Evolutionary conservation across 1,140 invertebrate species (phyloP), one percentile per base, ranked within the genome.

Genomic region (Pseudomyrmex cubaensis): DNA sequence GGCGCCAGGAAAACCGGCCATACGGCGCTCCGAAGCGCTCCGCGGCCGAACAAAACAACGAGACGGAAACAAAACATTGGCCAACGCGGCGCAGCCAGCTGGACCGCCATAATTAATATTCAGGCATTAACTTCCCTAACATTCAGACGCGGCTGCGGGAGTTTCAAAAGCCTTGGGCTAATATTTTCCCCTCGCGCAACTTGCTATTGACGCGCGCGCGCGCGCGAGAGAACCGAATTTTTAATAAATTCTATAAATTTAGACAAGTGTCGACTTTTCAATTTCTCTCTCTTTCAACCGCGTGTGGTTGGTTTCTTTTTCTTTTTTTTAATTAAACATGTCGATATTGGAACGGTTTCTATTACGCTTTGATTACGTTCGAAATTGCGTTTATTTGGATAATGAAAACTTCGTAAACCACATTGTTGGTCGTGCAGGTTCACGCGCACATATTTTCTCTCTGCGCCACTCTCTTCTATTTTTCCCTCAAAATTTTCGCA

Each of bases 61-160:
- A 86, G 59, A 77, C 61, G 84, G 77, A 90, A 89, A 90, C 86
- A 91, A 90, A 90, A 91, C 87, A 90, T 69, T 74, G 86, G 80
- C 69, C 66, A 80, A 70, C 64, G 80, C 80, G 85, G 80, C 80
- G 85, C 86, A 87, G 87, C 80, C 83, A 69, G 80, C 89, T 86
- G 90, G 84, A 86, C 73, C 62, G 84, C 80, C 78, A 90, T 92
- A 92, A 92, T 92, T 92, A 92, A 92, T 91, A 92, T 91, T 91
- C 91, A 84, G 85, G 86, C 89, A 90, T 90, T 92, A 92, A 89
- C 82, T 84, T 69, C 82, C 66, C 66, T 61, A 50, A 70, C 59
- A 69, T 74, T 83, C 69, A 83, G 17, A 35, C 77, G 66, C 46
- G 46, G 56, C 46, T 15, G 67, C 66, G 76, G 20, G 44, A 48